A percentile compares a stretch with the other conserved stretches of the same genome.
phyloP scores from a whole-genome alignment of 2,888 invertebrate genomes.

The Zygothrica quintamaculata region DNA sequence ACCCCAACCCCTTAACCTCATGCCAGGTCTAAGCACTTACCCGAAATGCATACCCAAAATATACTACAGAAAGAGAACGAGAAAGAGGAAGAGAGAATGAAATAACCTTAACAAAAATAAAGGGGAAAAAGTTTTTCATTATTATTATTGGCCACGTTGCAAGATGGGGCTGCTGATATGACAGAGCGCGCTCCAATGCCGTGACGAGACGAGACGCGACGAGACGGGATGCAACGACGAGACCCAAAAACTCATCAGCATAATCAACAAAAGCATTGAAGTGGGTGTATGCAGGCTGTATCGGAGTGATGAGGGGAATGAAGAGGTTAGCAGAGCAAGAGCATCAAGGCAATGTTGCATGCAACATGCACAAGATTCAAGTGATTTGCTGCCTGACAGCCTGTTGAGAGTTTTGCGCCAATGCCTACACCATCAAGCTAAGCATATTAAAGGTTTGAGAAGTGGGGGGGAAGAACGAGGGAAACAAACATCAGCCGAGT shows the following conservation, averaged over 20 bases:
- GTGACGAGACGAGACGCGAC: slow-evolving; percentile 55
- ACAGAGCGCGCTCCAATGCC: slow-evolving; percentile 26
- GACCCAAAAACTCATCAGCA: slow-evolving; percentile 73
- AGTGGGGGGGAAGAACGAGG: not conserved
- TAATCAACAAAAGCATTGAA: slow-evolving; percentile 58
- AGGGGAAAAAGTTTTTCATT: slow-evolving; percentile 64
- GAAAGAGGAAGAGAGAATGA: slow-evolving; percentile 9
- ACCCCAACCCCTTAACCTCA: slow-evolving; percentile 54
- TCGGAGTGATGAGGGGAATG: not conserved
- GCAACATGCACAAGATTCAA: slow-evolving; percentile 73
- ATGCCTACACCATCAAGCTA: not conserved
- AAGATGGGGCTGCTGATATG: slow-evolving; percentile 68
- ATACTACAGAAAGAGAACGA: slow-evolving; percentile 1
- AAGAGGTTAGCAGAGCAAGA: not conserved
- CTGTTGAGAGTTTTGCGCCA: slow-evolving; percentile 47
- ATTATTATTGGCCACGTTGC: slow-evolving; percentile 74
- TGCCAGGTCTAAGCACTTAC: slow-evolving; percentile 39
- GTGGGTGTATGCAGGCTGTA: not conserved
- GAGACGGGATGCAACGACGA: slow-evolving; percentile 31
- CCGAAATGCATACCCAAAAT: slow-evolving; percentile 43
- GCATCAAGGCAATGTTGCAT: slow-evolving; percentile 61
- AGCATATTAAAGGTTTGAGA: too few relatives aligned
- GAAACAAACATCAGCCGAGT: slow-evolving; percentile 19
- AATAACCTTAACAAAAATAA: not conserved
- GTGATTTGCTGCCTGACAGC: slow-evolving; percentile 67